Conservation (phyloP, 2,797 vertebrate species). For the Spinibarbus caldwelli region DNA sequence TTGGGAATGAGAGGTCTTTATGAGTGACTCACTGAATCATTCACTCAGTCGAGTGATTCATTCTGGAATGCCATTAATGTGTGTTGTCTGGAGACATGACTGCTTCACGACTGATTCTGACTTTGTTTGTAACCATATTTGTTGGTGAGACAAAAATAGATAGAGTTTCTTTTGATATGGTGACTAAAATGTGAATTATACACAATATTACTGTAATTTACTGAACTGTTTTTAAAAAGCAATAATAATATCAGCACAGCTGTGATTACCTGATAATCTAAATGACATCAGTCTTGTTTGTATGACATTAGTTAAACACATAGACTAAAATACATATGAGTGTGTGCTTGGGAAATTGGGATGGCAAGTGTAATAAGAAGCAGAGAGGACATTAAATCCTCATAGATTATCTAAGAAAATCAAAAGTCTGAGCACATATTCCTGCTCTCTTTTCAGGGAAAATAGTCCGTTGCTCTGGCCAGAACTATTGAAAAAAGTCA, state of each 20-base stretch:
- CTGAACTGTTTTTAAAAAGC: background rate
- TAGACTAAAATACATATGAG: background rate
- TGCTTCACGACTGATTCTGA: background rate
- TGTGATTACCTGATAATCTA: background rate
- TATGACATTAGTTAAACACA: background rate
- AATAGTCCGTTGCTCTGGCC: conserved; percentile 10
- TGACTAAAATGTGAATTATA: background rate
- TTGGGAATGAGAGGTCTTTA: background rate
- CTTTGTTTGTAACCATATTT: background rate
- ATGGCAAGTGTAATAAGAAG: background rate
- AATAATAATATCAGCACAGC: background rate
- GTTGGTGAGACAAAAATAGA: background rate
- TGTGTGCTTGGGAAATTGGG: background rate
- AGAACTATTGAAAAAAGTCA: conserved; percentile 5
- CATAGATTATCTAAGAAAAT: background rate
- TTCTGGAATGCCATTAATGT: background rate
- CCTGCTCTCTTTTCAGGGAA: background rate
- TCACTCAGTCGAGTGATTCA: background rate
- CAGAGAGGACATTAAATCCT: conserved; percentile 5
- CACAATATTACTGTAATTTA: background rate
- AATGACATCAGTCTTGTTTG: background rate
- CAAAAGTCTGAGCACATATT: conserved; percentile 5
- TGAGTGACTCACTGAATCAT: background rate
- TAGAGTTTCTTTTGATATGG: background rate
- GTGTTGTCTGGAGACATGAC: background rate